Percentiles rank a stretch among this genome's conserved stretches.
These are phyloP conservation scores for Conops quadrifasciatus DNA, from an alignment of 2,888 invertebrate genomes.

Conservation along the genomic window DNA sequence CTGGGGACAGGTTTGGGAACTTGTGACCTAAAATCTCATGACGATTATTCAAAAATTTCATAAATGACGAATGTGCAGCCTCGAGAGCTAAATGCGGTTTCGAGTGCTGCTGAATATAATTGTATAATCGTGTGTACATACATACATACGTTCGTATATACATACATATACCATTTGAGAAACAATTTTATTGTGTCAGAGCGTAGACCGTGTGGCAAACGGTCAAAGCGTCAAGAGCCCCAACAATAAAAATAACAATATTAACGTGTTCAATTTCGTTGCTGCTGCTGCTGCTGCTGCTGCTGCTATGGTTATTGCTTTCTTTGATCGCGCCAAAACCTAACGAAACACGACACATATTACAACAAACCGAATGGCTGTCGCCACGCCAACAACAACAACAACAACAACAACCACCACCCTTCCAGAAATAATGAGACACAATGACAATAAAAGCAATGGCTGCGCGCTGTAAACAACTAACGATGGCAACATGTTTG, in stretches of 20 bases:
- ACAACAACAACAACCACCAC: too few relatives aligned
- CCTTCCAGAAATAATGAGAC: neutral
- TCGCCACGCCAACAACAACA: too few relatives aligned
- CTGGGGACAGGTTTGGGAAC: neutral
- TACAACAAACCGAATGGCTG: neutral
- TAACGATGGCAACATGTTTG: neutral
- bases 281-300: too few relatives aligned
- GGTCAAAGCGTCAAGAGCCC: neutral
- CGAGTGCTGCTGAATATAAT: conserved; percentile 2
- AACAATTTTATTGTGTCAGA: too few relatives aligned
- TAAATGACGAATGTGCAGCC: conserved; percentile 58
- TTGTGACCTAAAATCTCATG: neutral
- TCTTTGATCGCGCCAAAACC: neutral
- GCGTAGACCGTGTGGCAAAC: too few relatives aligned
- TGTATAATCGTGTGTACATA: neutral
- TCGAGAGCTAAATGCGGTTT: conserved; percentile 37
- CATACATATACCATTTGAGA: too few relatives aligned
- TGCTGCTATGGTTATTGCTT: neutral
- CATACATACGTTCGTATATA: neutral
- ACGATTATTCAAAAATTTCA: conserved; percentile 59
- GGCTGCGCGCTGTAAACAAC: neutral
- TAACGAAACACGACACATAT: neutral
- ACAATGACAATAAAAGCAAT: conserved; percentile 13
- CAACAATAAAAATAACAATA: conserved; percentile 8
- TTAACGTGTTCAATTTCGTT: conserved; percentile 8